Evolutionary conservation across 2,888 invertebrate species (phyloP).

Genomic region (Chloromyia formosa): DNA sequence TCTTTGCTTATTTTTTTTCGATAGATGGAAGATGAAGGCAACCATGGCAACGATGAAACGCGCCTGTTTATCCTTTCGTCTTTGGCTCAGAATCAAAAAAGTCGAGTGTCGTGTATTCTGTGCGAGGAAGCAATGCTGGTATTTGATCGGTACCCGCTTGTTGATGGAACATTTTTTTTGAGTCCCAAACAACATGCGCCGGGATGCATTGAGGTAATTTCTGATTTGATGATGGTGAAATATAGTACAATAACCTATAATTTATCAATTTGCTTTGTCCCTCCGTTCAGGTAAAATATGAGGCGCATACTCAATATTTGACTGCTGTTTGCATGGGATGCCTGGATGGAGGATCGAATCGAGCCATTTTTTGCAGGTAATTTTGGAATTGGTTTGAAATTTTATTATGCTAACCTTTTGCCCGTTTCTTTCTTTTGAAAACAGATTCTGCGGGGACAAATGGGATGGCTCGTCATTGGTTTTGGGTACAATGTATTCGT

Average conservation of each 20-base stretch:
- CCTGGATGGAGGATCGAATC: slow-evolving; percentile 82
- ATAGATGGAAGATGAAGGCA: slow-evolving; percentile 98
- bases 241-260: not conserved
- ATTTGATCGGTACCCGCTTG: slow-evolving; percentile 96
- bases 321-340: slow-evolving; percentile 96
- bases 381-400: too few species aligned
- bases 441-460: slow-evolving; percentile 78
- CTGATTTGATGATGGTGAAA: not conserved
- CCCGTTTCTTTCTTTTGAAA: slow-evolving; percentile 34
- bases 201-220: slow-evolving; percentile 82
- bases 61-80: slow-evolving; percentile 95
- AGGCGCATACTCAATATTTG: slow-evolving; percentile 88
- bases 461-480: slow-evolving; percentile 95
- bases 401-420: too few species aligned
- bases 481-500: slow-evolving; percentile 97
- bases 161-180: slow-evolving; percentile 97
- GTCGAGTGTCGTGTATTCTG: slow-evolving; percentile 84
- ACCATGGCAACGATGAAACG: slow-evolving; percentile 98
- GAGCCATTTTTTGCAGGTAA: slow-evolving; percentile 79
- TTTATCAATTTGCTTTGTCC: not conserved
- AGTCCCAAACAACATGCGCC: slow-evolving; percentile 92
- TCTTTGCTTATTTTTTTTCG: slow-evolving; percentile 54
- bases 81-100: slow-evolving; percentile 89
- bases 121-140: slow-evolving; percentile 91
- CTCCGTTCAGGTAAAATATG: slow-evolving; percentile 82